Evolutionary conservation across 2,797 vertebrate genomes (phyloP).

Genomic region (Falco cherrug): DNA sequence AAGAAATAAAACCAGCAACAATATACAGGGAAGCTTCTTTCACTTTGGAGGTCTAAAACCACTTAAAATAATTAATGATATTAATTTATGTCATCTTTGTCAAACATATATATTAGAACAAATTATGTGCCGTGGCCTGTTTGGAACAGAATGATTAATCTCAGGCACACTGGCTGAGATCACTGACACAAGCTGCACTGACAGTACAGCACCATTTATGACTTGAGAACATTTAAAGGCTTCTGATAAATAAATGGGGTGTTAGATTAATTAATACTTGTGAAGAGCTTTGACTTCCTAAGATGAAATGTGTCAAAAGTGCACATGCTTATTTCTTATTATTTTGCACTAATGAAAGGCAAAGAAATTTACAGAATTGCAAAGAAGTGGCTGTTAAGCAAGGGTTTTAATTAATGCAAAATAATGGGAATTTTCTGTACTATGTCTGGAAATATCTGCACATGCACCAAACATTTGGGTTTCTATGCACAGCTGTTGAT

Average conservation of each 20-base stretch:
- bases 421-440: background rate
- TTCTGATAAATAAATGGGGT: background rate
- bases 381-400: background rate
- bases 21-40: background rate
- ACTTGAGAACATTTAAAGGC: background rate
- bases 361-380: background rate
- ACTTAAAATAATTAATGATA: constrained; percentile 3
- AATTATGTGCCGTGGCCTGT: background rate
- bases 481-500: background rate
- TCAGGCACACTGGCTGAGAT: background rate
- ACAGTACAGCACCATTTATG: background rate
- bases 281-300: background rate
- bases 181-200: background rate
- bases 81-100: background rate
- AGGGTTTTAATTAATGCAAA: background rate
- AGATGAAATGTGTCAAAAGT: background rate
- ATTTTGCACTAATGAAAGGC: background rate
- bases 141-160: background rate
- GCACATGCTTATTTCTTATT: background rate
- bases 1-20: background rate
- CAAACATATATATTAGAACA: background rate
- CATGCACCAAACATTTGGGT: background rate
- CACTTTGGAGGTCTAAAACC: background rate
- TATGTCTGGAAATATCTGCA: background rate
- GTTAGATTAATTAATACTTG: constrained; percentile 26